These are phyloP conservation scores for Cyphomyrmex costatus DNA, from an alignment of 1,140 invertebrate species.

Conservation along the genomic window DNA sequence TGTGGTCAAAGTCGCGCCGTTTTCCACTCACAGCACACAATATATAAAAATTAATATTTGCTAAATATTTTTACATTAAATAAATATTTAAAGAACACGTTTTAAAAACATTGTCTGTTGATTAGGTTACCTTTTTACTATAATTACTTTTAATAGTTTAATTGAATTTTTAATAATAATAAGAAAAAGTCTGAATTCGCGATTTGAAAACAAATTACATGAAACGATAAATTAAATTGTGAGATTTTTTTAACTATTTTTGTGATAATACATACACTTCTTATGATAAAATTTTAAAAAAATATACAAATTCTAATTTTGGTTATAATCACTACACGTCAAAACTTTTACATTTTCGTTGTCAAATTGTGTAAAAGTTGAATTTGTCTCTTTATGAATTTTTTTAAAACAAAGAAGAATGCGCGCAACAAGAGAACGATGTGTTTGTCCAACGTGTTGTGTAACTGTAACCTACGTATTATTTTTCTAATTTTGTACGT, in stretches of 20 bases:
- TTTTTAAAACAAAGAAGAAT: slow-evolving; percentile 57
- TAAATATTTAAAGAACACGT: too few relatives aligned
- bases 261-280: background rate
- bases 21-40: too few relatives aligned
- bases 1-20: background rate
- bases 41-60: too few relatives aligned
- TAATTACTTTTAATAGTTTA: background rate
- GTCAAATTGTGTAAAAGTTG: background rate
- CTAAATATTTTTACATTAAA: too few relatives aligned
- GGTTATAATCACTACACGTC: too few relatives aligned
- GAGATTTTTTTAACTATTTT: background rate
- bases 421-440: slow-evolving; percentile 68
- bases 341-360: background rate
- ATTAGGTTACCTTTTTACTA: too few relatives aligned
- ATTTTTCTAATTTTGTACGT: slow-evolving; percentile 61
- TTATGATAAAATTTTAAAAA: background rate
- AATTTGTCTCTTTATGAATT: slow-evolving; percentile 18
- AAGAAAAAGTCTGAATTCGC: background rate
- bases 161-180: background rate
- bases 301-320: background rate
- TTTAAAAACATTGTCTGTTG: too few relatives aligned
- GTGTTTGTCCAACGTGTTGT: slow-evolving; percentile 52
- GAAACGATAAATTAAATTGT: background rate
- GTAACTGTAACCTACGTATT: slow-evolving; percentile 66
- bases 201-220: background rate